phyloP scores from a whole-genome alignment of 2,113 vertebrate genomes.

The Pan paniscus region DNA sequence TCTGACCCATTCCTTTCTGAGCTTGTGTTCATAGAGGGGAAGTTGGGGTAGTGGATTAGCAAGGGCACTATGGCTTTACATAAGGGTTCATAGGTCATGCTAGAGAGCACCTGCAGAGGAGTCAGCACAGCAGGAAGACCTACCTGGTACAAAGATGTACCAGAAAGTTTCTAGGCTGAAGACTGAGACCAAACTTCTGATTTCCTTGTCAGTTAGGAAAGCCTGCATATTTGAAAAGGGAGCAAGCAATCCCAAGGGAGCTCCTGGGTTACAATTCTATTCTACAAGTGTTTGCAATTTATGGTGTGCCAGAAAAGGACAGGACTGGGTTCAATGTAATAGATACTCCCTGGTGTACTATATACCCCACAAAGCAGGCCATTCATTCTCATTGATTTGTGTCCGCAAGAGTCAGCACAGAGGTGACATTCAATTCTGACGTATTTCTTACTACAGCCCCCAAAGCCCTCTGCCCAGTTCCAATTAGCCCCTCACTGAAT shows the following conservation, averaged over 20 bases:
- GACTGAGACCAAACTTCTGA: not conserved
- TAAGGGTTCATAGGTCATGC: fast-evolving
- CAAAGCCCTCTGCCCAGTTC: not conserved
- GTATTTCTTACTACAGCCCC: not conserved
- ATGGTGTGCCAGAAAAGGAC: not conserved
- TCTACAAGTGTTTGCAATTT: not conserved
- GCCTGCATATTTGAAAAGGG: not conserved
- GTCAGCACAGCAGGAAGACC: not conserved
- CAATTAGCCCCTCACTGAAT: not conserved
- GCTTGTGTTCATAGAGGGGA: not conserved
- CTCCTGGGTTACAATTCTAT: not conserved
- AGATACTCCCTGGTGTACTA: conserved; percentile 10
- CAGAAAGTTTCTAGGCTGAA: not conserved
- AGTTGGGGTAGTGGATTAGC: not conserved
- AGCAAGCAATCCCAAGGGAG: not conserved
- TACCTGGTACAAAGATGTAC: not conserved
- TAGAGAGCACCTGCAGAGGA: not conserved
- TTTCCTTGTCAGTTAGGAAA: not conserved
- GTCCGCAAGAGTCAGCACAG: not conserved
- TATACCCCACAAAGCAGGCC: not conserved
- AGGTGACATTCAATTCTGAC: conserved; percentile 5
- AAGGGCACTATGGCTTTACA: not conserved
- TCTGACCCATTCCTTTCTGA: not conserved
- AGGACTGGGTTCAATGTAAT: not conserved
- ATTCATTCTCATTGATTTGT: conserved; percentile 26